Evolutionary conservation across 2,888 invertebrate genomes (phyloP).

Genomic region (Melanchra persicariae): DNA sequence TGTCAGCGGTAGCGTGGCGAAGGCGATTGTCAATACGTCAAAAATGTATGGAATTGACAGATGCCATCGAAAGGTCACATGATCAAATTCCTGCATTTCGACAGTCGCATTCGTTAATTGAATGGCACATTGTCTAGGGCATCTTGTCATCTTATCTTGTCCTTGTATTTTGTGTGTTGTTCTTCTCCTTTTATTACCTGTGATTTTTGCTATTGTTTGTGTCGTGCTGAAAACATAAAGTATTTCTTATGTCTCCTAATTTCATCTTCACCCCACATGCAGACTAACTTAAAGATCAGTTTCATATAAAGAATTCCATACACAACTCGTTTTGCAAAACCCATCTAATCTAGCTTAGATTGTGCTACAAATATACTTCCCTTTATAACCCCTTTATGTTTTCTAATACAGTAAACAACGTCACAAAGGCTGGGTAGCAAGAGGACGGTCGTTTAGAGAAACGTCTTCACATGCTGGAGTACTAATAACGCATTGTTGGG

Average conservation of each 20-base stretch:
- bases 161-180: background rate
- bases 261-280: background rate
- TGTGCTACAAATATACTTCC: constrained; percentile 23
- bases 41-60: too few species aligned
- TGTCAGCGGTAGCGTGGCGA: too few species aligned
- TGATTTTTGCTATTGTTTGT: background rate
- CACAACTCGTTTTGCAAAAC: background rate
- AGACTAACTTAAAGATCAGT: background rate
- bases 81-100: too few species aligned
- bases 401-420: constrained; percentile 39
- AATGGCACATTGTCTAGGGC: too few species aligned
- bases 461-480: constrained; percentile 57
- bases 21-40: too few species aligned
- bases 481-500: constrained; percentile 64
- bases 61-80: too few species aligned
- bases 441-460: constrained; percentile 48
- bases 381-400: constrained; percentile 27
- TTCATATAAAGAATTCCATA: background rate
- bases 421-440: constrained; percentile 35
- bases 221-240: background rate
- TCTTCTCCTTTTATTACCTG: background rate
- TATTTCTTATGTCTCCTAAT: background rate
- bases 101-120: too few species aligned
- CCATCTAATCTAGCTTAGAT: constrained; percentile 4
- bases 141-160: background rate